Evolutionary conservation across 2,113 vertebrate genomes (phyloP).

Genomic region (Tychaedon coryphoeus): DNA sequence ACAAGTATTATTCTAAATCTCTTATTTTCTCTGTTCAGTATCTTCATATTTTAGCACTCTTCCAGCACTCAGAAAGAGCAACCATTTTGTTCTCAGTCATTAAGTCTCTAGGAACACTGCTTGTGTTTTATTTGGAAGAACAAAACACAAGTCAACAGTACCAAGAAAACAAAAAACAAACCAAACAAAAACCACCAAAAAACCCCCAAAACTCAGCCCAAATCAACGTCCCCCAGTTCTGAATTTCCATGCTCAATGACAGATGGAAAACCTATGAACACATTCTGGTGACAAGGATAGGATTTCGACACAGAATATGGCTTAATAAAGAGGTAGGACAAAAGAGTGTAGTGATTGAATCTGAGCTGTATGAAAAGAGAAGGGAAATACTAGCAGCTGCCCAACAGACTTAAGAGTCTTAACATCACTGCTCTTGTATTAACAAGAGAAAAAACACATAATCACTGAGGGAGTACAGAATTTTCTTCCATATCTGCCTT

Average conservation of each 20-base stretch:
- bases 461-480: background rate
- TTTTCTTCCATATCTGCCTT: background rate
- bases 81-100: background rate
- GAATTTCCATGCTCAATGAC: background rate
- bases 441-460: background rate
- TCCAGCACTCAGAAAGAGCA: background rate
- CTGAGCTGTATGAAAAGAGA: background rate
- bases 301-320: background rate
- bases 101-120: background rate
- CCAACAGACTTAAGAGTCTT: background rate
- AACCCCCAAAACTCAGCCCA: background rate
- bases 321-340: background rate
- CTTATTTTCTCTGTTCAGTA: background rate
- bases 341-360: background rate
- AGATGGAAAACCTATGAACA: background rate
- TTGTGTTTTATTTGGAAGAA: background rate
- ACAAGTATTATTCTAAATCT: background rate
- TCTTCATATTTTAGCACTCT: background rate
- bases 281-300: background rate
- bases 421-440: background rate
- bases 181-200: background rate
- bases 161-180: background rate
- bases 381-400: background rate
- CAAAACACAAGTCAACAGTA: background rate
- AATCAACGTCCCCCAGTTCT: fast-evolving